Conservation (phyloP, 1,140 invertebrate genomes). For the Brachionus angularis region DNA sequence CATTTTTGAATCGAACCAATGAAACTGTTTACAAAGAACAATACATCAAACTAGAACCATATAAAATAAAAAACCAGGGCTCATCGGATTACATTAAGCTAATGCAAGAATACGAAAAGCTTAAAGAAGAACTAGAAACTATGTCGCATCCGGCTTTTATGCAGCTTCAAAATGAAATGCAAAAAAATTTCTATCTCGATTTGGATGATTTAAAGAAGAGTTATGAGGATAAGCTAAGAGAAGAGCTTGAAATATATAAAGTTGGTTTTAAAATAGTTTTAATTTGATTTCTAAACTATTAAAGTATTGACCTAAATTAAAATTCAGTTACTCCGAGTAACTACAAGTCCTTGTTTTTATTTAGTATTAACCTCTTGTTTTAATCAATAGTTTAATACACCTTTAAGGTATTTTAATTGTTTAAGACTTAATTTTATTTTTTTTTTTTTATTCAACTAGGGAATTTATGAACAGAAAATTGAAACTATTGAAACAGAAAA, state of each 20-base stretch:
- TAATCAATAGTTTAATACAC: no score
- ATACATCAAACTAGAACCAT: neutral
- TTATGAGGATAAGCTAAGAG: slow-evolving; percentile 30
- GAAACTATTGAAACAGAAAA: no score
- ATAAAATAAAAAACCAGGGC: neutral
- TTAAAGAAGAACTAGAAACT: slow-evolving; percentile 17
- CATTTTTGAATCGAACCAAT: neutral
- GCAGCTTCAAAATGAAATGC: slow-evolving; percentile 13
- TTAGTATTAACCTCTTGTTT: no score
- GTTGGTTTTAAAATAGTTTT: slow-evolving; percentile 16
- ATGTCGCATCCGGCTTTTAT: slow-evolving; percentile 9
- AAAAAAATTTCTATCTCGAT: slow-evolving; percentile 10
- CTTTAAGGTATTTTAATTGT: no score
- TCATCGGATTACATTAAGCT: no score
- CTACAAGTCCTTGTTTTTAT: no score
- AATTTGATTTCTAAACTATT: slow-evolving; percentile 6
- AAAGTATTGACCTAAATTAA: no score
- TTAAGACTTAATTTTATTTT: no score
- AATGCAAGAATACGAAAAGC: neutral
- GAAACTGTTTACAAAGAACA: neutral
- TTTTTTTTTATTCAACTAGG: no score
- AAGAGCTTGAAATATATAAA: slow-evolving; percentile 36
- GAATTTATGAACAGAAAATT: no score
- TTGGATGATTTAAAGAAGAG: slow-evolving; percentile 7
- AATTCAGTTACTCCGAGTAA: no score